Percentiles rank a stretch among this genome's conserved stretches.
These are phyloP conservation scores for Dioctria linearis DNA, from an alignment of 2,888 invertebrate genomes.

Conservation along the genomic window DNA sequence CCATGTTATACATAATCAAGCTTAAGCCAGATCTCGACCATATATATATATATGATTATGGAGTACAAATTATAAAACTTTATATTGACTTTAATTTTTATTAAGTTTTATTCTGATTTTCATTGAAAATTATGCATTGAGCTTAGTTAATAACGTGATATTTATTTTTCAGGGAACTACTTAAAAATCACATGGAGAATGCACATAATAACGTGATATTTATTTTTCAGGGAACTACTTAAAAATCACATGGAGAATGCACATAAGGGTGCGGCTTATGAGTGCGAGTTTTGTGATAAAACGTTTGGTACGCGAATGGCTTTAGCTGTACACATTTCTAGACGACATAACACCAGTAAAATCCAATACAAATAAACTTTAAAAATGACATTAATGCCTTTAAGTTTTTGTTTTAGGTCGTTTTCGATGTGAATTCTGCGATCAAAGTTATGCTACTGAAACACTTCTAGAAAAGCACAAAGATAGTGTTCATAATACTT, in stretches of 20 bases:
- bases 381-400: neutral
- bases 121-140: neutral
- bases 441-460: conserved; percentile 62
- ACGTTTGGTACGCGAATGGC: conserved; percentile 67
- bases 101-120: too few species aligned
- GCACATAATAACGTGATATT: neutral
- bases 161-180: conserved; percentile 44
- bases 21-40: too few species aligned
- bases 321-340: conserved; percentile 67
- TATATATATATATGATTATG: too few species aligned
- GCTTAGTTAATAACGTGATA: neutral
- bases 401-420: conserved; percentile 52
- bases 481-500: conserved; percentile 63
- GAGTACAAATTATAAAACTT: too few species aligned
- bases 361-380: conserved; percentile 9
- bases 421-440: conserved; percentile 63
- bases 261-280: conserved; percentile 58
- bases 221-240: conserved; percentile 50
- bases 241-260: conserved; percentile 57
- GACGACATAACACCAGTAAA: conserved; percentile 68
- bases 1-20: too few species aligned
- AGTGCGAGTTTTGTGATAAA: conserved; percentile 68
- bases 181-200: too few species aligned
- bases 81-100: too few species aligned
- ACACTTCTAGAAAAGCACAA: conserved; percentile 64